Percentiles rank a stretch among this genome's conserved stretches.
Conservation (phyloP, 2,113 vertebrate species). For the Talpa occidentalis region DNA sequence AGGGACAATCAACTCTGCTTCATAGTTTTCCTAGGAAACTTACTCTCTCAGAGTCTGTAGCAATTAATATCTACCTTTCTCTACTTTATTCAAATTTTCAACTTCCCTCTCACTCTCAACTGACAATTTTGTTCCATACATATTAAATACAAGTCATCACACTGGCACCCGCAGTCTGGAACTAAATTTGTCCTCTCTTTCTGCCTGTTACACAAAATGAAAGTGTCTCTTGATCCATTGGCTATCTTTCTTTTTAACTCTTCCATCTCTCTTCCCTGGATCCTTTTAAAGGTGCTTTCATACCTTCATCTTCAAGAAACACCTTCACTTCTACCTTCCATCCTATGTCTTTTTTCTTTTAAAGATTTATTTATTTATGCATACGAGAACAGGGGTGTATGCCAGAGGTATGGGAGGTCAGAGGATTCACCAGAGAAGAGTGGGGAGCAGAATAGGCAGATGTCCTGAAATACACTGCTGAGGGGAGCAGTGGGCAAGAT, state of each 20-base stretch:
- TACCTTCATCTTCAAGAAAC: neutral
- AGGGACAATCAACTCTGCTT: neutral
- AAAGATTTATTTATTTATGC: too few relatives aligned
- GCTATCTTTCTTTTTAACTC: neutral
- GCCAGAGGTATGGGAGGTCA: too few relatives aligned
- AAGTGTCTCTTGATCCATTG: neutral
- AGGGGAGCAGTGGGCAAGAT: too few relatives aligned
- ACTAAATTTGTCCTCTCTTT: neutral
- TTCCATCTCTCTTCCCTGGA: neutral
- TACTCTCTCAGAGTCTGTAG: neutral
- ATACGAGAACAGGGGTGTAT: too few relatives aligned
- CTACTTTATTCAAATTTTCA: neutral
- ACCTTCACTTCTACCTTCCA: neutral
- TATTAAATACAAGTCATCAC: neutral
- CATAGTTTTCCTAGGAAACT: neutral
- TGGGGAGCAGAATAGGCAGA: too few relatives aligned
- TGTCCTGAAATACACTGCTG: too few relatives aligned
- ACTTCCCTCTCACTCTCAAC: neutral
- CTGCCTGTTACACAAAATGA: neutral
- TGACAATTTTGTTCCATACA: neutral
- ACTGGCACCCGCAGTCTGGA: neutral
- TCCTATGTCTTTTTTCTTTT: neutral
- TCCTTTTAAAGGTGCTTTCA: neutral
- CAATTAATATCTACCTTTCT: neutral
- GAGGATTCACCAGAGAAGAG: too few relatives aligned